Base-by-base conservation (phyloP, 2,113 vertebrate species). In the Odobenus rosmarus region DNA sequence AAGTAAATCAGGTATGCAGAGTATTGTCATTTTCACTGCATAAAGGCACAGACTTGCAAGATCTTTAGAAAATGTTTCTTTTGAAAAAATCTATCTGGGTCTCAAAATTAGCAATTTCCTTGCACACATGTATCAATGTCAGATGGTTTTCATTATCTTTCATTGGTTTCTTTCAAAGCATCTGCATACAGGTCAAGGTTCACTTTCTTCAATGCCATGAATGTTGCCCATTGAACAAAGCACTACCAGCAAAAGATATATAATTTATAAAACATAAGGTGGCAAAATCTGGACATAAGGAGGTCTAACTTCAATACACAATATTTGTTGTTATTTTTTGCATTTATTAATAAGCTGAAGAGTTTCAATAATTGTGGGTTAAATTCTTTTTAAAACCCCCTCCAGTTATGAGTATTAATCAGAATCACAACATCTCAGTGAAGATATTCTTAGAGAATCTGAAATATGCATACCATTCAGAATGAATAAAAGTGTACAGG, bases 31-130 rank as follows among this genome's bases (percentile, higher is more conserved):
- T 57, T 33, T 76, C 9, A 83, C 92, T 10, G 42, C 5, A 49
- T 76, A 57, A 79, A 90, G 83, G 14, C 88, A 79, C 1, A 93
- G 36, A 11, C 23, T 90, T 76, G 4, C 0, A 39, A 16, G 36
- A 61, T 90, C 16, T 84, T 91, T 77, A 64, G 7, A 91, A 87
- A 55, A n/a, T 42, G 4, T 28, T 88, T 79, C 18, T 42, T 83
- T 84, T 92, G 7, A 19, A 93, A 91, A 28, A 24, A 14, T 88
- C 3, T 5, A 24, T 62, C 95, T n/a, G 51, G 3, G 39, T 91
- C 14, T 88, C 57, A 95, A 36, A 90, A 95, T 85, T 74, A 74
- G 42, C 36, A 61, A 88, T 90, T 10, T 12, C 5, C 88, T 97
- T 88, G 9, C 3, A 15, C 18, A 96, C 12, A 62, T 46, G 0